These are phyloP conservation scores for Paragorgia papillata DNA, from an alignment of 92 coral and sea anemone species.

Conservation along the genomic window DNA sequence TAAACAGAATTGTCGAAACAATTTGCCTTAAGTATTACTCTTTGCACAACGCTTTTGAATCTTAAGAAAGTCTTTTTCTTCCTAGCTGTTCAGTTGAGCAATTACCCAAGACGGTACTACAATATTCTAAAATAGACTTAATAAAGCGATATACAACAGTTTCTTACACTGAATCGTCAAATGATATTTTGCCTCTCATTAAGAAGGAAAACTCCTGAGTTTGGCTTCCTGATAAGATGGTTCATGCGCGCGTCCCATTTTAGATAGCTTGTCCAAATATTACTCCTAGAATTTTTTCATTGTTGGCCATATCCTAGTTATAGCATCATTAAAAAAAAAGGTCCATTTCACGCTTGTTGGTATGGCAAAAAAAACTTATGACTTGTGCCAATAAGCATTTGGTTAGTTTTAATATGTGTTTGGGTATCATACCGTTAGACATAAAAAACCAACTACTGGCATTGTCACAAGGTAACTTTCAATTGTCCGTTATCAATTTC, in stretches of 20 bases:
- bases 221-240: too few species aligned
- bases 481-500: conserved; percentile 26
- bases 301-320: not conserved
- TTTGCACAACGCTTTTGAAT: too few species aligned
- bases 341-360: not conserved
- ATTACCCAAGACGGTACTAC: too few species aligned
- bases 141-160: conserved; percentile 23
- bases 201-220: not conserved
- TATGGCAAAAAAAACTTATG: not conserved
- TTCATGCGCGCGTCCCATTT: not conserved
- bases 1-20: too few species aligned
- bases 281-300: not conserved
- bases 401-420: not conserved
- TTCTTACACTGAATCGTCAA: not conserved
- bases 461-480: conserved; percentile 2
- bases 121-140: too few species aligned
- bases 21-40: too few species aligned
- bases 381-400: not conserved
- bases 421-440: not conserved
- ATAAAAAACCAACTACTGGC: not conserved
- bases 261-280: conserved; percentile 1
- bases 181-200: not conserved
- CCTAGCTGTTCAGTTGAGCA: too few species aligned
- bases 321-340: not conserved
- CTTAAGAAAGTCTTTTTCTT: too few species aligned